Conservation (phyloP, 1,140 invertebrate species). For the Papilio xuthus region DNA sequence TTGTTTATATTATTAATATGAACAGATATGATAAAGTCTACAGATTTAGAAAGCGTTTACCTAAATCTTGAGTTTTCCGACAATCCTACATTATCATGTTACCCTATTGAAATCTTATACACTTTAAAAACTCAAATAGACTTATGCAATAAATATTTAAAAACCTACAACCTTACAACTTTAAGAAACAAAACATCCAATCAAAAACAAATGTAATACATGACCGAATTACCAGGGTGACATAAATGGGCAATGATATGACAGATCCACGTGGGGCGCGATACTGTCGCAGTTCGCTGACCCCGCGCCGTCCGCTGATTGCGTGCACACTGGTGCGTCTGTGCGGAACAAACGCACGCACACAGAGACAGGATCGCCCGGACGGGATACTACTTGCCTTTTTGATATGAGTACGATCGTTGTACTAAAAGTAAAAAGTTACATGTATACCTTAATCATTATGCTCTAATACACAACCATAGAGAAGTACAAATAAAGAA, state of each 20-base stretch:
- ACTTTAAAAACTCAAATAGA: too few relatives aligned
- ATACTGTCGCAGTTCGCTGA: slow-evolving; percentile 52
- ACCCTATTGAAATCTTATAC: too few relatives aligned
- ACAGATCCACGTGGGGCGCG: slow-evolving; percentile 46
- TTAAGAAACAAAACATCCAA: neutral
- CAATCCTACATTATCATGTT: too few relatives aligned
- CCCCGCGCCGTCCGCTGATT: slow-evolving; percentile 61
- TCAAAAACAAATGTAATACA: neutral
- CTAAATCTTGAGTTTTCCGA: too few relatives aligned
- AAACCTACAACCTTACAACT: neutral
- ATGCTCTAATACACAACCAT: neutral
- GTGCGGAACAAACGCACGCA: neutral
- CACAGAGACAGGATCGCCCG: slow-evolving; percentile 4
- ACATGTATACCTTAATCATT: neutral
- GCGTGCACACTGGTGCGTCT: slow-evolving; percentile 46
- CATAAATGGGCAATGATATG: slow-evolving; percentile 23
- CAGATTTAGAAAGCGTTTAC: too few relatives aligned
- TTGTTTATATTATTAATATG: too few relatives aligned
- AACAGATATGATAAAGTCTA: too few relatives aligned
- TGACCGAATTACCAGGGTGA: slow-evolving; percentile 14
- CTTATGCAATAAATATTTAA: too few relatives aligned
- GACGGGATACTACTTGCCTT: slow-evolving; percentile 5
- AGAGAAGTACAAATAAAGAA: neutral
- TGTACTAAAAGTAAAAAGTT: neutral
- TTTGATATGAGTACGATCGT: neutral